These are phyloP conservation scores for Trypoxylon attenuatum DNA, from an alignment of 2,888 invertebrate species.

Conservation along the genomic window DNA sequence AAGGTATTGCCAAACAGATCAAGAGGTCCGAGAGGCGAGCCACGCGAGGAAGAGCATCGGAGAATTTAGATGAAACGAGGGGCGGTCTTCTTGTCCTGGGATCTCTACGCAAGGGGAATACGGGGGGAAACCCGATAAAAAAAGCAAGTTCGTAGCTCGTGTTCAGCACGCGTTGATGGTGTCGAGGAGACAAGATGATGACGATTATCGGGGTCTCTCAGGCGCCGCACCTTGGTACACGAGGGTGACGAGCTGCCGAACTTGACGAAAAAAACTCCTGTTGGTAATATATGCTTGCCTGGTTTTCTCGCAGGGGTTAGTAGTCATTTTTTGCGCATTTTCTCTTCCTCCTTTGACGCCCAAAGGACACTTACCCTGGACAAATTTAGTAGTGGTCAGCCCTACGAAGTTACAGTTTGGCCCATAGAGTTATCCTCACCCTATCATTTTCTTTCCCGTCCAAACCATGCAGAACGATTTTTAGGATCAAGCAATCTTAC, in stretches of 20 bases:
- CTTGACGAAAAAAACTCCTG: slow-evolving; percentile 5
- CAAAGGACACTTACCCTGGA: slow-evolving; percentile 12
- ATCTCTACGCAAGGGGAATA: slow-evolving; percentile 14
- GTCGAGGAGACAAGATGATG: slow-evolving; percentile 44
- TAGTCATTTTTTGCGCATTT: slow-evolving; percentile 11
- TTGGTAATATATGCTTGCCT: slow-evolving; percentile 35
- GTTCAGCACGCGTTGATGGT: slow-evolving; percentile 63
- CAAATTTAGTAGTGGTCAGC: no score
- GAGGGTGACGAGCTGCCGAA: slow-evolving; percentile 19
- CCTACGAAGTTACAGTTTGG: no score
- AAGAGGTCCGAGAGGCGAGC: slow-evolving; percentile 2
- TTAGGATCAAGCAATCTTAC: no score
- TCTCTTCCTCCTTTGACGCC: slow-evolving; percentile 1
- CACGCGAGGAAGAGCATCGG: slow-evolving; percentile 7
- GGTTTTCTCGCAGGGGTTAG: slow-evolving; percentile 2
- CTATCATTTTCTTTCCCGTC: no score
- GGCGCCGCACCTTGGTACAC: slow-evolving; percentile 17
- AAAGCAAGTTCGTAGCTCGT: slow-evolving; percentile 51
- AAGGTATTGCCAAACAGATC: slow-evolving; percentile 19
- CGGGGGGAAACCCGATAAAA: slow-evolving; percentile 25
- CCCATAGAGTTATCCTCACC: no score
- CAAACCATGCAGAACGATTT: no score
- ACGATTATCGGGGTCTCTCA: slow-evolving; percentile 34
- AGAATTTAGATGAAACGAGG: slow-evolving; percentile 53
- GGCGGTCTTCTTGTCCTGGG: slow-evolving; percentile 31